phyloP scores from a whole-genome alignment of 2,797 vertebrate genomes.

The Dryobates pubescens region DNA sequence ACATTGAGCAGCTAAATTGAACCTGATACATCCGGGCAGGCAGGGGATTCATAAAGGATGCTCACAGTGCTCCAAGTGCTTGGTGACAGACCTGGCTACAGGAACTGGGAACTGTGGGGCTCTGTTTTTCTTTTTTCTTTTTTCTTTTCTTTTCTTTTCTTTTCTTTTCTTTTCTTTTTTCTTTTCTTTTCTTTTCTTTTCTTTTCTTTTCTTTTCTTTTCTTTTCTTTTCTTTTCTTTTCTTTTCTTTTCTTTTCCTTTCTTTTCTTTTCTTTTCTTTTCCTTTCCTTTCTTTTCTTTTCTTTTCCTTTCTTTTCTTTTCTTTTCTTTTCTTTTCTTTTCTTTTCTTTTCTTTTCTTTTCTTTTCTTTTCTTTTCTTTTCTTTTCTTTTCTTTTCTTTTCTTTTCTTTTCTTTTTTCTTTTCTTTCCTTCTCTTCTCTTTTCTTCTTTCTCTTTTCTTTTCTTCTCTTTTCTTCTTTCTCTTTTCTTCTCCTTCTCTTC shows the following conservation, averaged over 20 bases:
- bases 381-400: neutral
- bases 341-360: neutral
- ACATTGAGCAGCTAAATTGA: neutral
- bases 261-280: neutral
- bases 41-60: neutral
- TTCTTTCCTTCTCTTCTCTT: neutral
- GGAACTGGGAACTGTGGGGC: neutral
- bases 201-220: neutral
- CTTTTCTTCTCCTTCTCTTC: neutral
- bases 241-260: neutral
- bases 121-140: neutral
- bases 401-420: neutral
- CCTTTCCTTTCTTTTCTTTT: too few species aligned
- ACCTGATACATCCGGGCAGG: neutral
- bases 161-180: neutral
- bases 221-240: neutral
- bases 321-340: neutral
- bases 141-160: neutral
- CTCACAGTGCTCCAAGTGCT: neutral
- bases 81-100: fast-evolving
- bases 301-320: neutral
- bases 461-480: neutral
- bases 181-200: neutral
- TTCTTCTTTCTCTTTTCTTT: neutral
- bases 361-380: neutral